Percentiles rank a stretch among this genome's conserved stretches.
Evolutionary conservation across 2,888 invertebrate species (phyloP).

Genomic region (Aspidiotus destructor): DNA sequence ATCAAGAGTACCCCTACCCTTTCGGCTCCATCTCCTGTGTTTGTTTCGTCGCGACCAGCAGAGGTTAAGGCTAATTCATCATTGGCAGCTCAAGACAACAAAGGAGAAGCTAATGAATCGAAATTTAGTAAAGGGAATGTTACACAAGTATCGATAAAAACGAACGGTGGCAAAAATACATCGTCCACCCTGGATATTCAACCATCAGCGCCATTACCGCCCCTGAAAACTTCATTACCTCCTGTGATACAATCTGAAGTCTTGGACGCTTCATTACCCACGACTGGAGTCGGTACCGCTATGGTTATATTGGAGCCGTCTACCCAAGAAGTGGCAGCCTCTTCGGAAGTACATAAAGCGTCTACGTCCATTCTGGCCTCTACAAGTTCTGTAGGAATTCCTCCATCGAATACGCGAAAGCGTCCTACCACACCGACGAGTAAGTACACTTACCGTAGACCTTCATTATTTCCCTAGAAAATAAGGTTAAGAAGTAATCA

Average conservation of each 20-base stretch:
- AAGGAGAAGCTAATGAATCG: neutral
- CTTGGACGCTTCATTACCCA: conserved; percentile 27
- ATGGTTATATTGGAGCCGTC: conserved; percentile 44
- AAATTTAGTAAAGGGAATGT: neutral
- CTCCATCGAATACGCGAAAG: conserved; percentile 18
- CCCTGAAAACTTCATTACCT: conserved; percentile 14
- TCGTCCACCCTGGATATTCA: conserved; percentile 15
- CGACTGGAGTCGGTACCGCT: conserved; percentile 36
- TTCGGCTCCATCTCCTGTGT: neutral
- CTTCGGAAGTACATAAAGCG: conserved; percentile 37
- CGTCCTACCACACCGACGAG: conserved; percentile 11
- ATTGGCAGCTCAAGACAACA: neutral
- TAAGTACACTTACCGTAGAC: neutral
- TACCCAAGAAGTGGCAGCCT: conserved; percentile 41
- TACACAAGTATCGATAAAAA: neutral
- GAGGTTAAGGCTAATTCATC: neutral
- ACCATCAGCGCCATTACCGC: conserved; percentile 14
- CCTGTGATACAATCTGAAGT: conserved; percentile 17
- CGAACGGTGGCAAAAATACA: conserved; percentile 1
- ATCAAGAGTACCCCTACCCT: conserved; percentile 19
- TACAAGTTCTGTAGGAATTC: conserved; percentile 18
- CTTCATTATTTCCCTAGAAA: neutral
- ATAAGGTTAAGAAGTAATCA: no score
- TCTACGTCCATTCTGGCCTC: conserved; percentile 19
- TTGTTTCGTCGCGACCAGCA: neutral